These are phyloP conservation scores for Stratiolaelaps scimitus DNA, from an alignment of 1,140 invertebrate species.

Conservation along the genomic window DNA sequence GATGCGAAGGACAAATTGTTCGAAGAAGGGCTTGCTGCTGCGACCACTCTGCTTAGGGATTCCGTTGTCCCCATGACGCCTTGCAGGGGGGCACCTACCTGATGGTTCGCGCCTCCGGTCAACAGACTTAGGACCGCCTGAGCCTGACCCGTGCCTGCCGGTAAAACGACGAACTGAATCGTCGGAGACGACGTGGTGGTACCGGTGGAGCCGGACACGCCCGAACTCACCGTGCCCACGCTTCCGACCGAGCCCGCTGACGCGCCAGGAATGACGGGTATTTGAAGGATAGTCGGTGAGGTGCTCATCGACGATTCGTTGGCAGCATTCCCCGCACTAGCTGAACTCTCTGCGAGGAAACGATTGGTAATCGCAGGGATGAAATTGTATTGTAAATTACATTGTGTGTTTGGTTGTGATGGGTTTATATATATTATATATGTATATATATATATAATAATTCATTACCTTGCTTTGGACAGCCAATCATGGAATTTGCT, in stretches of 20 bases:
- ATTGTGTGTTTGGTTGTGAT: too few species aligned
- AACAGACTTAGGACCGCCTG: constrained; percentile 8
- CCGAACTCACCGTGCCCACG: background rate
- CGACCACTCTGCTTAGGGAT: background rate
- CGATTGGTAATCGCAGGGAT: too few species aligned
- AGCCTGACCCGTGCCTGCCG: background rate
- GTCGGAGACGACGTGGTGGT: background rate
- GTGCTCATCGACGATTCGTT: too few species aligned
- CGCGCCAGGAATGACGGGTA: constrained; percentile 3
- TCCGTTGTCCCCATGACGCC: background rate
- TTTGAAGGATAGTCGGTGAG: background rate
- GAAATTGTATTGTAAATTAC: too few species aligned
- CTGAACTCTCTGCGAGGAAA: too few species aligned
- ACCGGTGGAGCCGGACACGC: background rate
- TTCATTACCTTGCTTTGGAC: too few species aligned
- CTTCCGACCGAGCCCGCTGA: background rate
- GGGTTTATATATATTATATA: too few species aligned
- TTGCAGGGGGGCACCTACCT: background rate
- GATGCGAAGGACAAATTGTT: too few species aligned
- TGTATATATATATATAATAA: too few species aligned
- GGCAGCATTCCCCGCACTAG: too few species aligned
- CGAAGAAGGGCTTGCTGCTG: background rate
- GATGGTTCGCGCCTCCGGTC: background rate
- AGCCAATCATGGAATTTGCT: too few species aligned
- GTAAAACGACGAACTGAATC: constrained; percentile 17